These are phyloP conservation scores for Eupsittula cactorum DNA, from an alignment of 2,113 vertebrate genomes.

Conservation along the genomic window DNA sequence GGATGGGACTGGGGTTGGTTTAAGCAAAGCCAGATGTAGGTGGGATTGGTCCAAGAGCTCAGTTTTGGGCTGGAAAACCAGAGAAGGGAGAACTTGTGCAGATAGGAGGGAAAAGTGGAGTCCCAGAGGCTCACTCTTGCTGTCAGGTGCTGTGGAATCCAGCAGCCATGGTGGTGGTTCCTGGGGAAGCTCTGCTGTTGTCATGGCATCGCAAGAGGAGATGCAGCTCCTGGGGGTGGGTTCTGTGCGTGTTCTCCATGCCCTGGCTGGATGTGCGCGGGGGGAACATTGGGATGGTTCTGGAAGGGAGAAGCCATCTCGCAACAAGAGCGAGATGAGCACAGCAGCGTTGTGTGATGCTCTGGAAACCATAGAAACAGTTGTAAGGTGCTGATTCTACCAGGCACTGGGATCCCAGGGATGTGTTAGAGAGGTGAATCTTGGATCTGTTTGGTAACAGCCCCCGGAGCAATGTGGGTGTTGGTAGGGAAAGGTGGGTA, in stretches of 20 bases:
- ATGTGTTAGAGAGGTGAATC: background rate
- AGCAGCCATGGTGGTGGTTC: background rate
- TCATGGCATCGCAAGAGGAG: background rate
- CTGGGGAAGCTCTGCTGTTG: background rate
- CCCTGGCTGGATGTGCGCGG: background rate
- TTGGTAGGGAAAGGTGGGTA: background rate
- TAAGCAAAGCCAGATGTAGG: background rate
- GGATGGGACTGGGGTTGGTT: background rate
- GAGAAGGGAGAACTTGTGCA: background rate
- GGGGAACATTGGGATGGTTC: background rate
- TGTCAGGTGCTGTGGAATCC: background rate
- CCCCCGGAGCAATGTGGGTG: background rate
- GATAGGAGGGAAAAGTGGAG: background rate
- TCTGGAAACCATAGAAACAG: conserved; percentile 4
- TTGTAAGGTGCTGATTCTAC: background rate
- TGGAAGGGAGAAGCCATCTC: background rate
- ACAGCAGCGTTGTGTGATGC: background rate
- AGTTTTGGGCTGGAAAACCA: background rate
- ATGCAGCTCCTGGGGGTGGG: background rate
- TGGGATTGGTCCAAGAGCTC: background rate
- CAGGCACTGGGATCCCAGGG: background rate
- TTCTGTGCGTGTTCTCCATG: fast-evolving
- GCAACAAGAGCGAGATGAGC: fast-evolving
- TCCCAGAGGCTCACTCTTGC: fast-evolving
- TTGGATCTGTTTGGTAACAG: background rate